Conservation (phyloP, 2,888 invertebrate species). For the Xestia rhomboidea region DNA sequence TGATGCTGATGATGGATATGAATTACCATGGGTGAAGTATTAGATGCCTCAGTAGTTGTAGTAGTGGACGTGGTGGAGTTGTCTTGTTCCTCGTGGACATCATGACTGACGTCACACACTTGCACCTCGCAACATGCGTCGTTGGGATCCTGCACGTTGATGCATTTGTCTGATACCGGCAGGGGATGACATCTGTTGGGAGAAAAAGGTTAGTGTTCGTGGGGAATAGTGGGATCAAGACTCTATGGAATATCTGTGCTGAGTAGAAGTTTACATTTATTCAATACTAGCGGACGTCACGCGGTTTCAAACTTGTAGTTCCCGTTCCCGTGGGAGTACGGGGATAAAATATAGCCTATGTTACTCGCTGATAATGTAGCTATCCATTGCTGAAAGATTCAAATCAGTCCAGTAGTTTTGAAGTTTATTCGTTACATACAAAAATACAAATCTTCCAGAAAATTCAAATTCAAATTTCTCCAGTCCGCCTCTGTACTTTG, state of each 20-base stretch:
- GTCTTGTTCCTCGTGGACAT: slow-evolving; percentile 92
- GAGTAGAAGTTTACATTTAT: background rate
- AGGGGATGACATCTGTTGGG: slow-evolving; percentile 91
- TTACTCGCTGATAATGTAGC: too few species aligned
- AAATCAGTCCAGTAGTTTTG: too few species aligned
- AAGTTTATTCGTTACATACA: too few species aligned
- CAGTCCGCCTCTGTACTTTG: too few species aligned
- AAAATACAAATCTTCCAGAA: too few species aligned
- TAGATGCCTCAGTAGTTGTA: slow-evolving; percentile 68
- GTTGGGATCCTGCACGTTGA: slow-evolving; percentile 95
- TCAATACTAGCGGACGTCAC: too few species aligned
- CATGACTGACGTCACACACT: slow-evolving; percentile 95
- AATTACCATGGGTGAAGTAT: background rate
- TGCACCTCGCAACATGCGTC: slow-evolving; percentile 96
- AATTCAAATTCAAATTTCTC: too few species aligned
- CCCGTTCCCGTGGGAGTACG: too few species aligned
- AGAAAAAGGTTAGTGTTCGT: background rate
- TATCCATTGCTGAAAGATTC: too few species aligned
- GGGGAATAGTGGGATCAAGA: background rate
- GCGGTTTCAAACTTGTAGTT: too few species aligned
- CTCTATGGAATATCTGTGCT: background rate
- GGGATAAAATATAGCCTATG: too few species aligned
- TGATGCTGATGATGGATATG: background rate
- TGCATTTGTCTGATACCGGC: slow-evolving; percentile 93
- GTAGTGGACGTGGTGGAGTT: slow-evolving; percentile 76